These are phyloP conservation scores for Drosophila erecta DNA, from an alignment of 1,140 invertebrate genomes.

Conservation along the genomic window DNA sequence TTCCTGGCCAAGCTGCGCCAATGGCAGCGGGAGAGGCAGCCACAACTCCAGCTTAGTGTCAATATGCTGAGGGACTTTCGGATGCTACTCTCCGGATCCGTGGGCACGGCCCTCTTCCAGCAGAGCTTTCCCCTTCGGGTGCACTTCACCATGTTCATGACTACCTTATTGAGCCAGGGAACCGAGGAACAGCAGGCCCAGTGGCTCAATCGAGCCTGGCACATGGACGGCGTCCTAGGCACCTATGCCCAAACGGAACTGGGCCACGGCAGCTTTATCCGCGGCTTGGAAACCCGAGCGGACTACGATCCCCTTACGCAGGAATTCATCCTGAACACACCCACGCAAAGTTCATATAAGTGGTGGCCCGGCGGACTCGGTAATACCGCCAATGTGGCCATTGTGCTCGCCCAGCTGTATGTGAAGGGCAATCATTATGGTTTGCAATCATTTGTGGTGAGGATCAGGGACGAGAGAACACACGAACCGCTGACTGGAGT, in stretches of 20 bases:
- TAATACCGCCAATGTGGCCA: constrained; percentile 95
- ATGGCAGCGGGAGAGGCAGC: constrained; percentile 85
- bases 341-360: constrained; percentile 92
- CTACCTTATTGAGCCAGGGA: constrained; percentile 93
- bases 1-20: constrained; percentile 90
- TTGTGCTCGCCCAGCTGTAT: constrained; percentile 95
- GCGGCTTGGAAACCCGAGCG: constrained; percentile 95
- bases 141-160: constrained; percentile 97
- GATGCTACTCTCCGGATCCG: constrained; percentile 87
- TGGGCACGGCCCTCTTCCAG: constrained; percentile 91
- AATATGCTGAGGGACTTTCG: constrained; percentile 64
- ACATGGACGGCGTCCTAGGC: constrained; percentile 91
- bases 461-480: constrained; percentile 93
- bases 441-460: constrained; percentile 96
- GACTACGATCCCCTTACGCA: constrained; percentile 93
- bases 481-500: constrained; percentile 94
- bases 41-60: constrained; percentile 19
- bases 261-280: constrained; percentile 96
- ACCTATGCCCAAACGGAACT: constrained; percentile 98
- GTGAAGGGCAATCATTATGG: constrained; percentile 93
- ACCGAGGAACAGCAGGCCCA: constrained; percentile 93
- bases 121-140: constrained; percentile 92
- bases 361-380: constrained; percentile 96
- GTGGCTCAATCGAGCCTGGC: constrained; percentile 94
- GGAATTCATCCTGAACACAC: constrained; percentile 95